These are phyloP conservation scores for Peromyscus maniculatus DNA, from an alignment of 2,113 vertebrate genomes.

Conservation along the genomic window DNA sequence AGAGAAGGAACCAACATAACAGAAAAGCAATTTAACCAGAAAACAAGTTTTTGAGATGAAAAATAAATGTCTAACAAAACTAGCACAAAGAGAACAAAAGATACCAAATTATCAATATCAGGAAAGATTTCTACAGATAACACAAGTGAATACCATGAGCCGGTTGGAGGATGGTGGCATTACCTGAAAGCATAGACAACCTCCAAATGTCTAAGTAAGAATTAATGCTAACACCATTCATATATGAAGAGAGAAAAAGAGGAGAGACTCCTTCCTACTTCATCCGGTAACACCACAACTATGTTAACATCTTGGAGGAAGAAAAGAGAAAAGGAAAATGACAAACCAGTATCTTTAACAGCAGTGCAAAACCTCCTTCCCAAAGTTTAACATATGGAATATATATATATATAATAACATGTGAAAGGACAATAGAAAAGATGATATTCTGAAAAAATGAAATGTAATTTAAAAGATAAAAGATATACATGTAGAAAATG, in stretches of 20 bases:
- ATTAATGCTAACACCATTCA: neutral
- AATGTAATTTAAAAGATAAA: neutral
- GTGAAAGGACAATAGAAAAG: neutral
- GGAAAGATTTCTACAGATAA: neutral
- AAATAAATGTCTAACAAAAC: neutral
- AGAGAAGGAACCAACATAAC: neutral
- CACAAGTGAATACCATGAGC: neutral
- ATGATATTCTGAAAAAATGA: neutral
- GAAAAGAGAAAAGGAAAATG: neutral
- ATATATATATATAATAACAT: neutral
- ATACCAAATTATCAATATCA: neutral
- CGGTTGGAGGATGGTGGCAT: too few species aligned
- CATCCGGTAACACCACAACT: fast-evolving
- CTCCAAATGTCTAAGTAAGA: neutral
- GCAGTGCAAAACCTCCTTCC: neutral
- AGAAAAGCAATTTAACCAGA: conserved; percentile 33
- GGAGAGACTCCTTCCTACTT: neutral
- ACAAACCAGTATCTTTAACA: neutral
- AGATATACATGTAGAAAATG: neutral
- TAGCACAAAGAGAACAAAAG: neutral
- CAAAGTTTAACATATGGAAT: neutral
- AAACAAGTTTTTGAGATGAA: neutral
- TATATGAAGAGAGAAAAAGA: neutral
- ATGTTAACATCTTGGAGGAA: too few species aligned
- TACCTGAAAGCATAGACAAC: neutral